Evolutionary conservation across 35 echinoderm and acorn worm species (phyloP), one percentile per base, ranked within the genome.

Genomic region (Acanthaster planci): DNA sequence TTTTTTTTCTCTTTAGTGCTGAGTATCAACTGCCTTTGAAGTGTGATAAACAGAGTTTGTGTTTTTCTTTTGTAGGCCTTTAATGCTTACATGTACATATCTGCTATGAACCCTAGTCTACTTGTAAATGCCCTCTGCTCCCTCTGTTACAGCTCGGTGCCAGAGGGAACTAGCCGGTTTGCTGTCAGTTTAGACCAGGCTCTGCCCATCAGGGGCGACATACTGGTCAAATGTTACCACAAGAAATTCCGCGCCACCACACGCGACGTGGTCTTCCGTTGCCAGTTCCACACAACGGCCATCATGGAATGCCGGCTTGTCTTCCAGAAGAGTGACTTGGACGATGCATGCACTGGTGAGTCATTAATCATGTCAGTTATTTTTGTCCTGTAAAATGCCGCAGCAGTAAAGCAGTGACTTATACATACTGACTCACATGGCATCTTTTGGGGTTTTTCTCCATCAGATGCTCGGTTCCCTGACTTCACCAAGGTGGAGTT

Each of bases 171-270:
- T 3, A 91, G 84, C 67, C 85, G 85, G 67, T 98, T 98, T 90
- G 95, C 89, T 17, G 84, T 98, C 37, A 87, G 77, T 38, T 76
- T 93, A 21, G 82, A 91, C 58, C 89, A 90, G 77, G 95, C 95
- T 14, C 52, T 93, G 47, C 92, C 87, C 27, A 78, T 98, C 0
- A 75, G 92, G 39, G 95, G 95, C 27, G 95, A 98, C 84, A 94
- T 98, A n/a, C 51, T 98, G 91, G 92, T 99, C 23, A 99, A 94
- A 77, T 99, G 96, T 56, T 99, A 99, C 84, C 96, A 99, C 83
- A 99, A 94, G 83, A 99, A 99, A 54, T 94, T 92, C 67, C 81
- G 92, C 8, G 86, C 91, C 1, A 99, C 84, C 9, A 99, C 91
- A 18, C 89, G 96, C 39, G 96, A 99, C 67, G 89, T 91, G 0